A percentile compares a stretch with the other conserved stretches of the same genome.
Conservation (phyloP, 2,888 invertebrate species). For the Rotaria macrura region DNA sequence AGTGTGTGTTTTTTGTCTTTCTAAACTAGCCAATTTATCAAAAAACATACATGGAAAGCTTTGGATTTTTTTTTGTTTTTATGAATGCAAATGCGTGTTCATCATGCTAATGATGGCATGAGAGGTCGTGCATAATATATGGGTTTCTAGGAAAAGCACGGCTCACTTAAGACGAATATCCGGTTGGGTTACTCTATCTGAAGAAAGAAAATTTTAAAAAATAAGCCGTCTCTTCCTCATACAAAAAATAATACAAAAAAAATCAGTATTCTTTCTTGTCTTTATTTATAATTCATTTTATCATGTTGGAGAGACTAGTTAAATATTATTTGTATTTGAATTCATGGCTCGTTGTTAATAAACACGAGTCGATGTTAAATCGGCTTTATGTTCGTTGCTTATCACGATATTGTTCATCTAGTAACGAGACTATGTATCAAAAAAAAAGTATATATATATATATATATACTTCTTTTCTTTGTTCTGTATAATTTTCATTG, state of each 20-base stretch:
- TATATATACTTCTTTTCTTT: too few relatives aligned
- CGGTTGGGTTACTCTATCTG: not conserved
- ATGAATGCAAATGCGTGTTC: not conserved
- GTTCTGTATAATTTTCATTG: not conserved
- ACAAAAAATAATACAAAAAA: not conserved
- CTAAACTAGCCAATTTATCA: not conserved
- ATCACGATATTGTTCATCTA: not conserved
- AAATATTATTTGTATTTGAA: not conserved
- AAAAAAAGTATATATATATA: not conserved
- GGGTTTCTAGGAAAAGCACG: not conserved
- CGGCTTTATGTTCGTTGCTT: not conserved
- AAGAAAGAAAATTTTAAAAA: not conserved
- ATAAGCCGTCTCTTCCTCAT: not conserved
- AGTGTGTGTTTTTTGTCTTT: not conserved
- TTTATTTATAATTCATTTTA: not conserved
- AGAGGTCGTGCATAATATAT: not conserved
- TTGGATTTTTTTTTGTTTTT: not conserved
- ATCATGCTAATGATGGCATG: conserved; percentile 1
- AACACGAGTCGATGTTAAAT: not conserved
- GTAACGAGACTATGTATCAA: not conserved
- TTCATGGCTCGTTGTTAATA: not conserved
- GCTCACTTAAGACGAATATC: not conserved
- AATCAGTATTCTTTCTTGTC: not conserved
- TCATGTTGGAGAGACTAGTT: not conserved
- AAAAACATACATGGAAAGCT: too few relatives aligned